Conservation (phyloP, 1,140 invertebrate genomes). For the Uloborus diversus region DNA sequence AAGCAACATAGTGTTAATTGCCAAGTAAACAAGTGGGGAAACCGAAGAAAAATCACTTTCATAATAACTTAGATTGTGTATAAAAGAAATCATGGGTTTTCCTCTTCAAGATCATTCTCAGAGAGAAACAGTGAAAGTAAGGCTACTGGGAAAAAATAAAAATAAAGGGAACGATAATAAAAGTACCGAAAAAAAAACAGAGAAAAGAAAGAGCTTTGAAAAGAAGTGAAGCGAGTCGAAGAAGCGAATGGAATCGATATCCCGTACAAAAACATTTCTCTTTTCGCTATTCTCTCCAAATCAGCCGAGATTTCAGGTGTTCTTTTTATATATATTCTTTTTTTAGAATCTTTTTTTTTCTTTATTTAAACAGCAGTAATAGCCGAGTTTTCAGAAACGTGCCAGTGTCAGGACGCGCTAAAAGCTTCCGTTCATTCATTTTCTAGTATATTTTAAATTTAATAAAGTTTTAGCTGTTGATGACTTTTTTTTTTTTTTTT, state of each 20-base stretch:
- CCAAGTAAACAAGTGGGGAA: conserved; percentile 16
- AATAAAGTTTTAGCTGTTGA: no score
- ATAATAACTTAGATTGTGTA: conserved; percentile 23
- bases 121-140: conserved; percentile 30
- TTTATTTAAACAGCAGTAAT: neutral
- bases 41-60: conserved; percentile 4
- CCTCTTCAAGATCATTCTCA: conserved; percentile 7
- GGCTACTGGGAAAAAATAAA: conserved; percentile 14
- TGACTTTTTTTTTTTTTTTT: no score
- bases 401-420: no score
- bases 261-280: conserved; percentile 43
- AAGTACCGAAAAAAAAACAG: neutral
- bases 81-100: neutral
- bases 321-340: neutral
- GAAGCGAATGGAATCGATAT: conserved; percentile 46
- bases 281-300: conserved; percentile 27
- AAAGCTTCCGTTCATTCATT: no score
- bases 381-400: neutral
- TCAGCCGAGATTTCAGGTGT: conserved; percentile 40
- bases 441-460: no score
- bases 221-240: conserved; percentile 38
- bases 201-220: conserved; percentile 24
- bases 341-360: conserved; percentile 16
- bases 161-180: neutral
- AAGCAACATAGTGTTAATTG: conserved; percentile 5